These are phyloP conservation scores for Chymomyza amoena DNA, from an alignment of 2,888 invertebrate genomes.

Conservation along the genomic window DNA sequence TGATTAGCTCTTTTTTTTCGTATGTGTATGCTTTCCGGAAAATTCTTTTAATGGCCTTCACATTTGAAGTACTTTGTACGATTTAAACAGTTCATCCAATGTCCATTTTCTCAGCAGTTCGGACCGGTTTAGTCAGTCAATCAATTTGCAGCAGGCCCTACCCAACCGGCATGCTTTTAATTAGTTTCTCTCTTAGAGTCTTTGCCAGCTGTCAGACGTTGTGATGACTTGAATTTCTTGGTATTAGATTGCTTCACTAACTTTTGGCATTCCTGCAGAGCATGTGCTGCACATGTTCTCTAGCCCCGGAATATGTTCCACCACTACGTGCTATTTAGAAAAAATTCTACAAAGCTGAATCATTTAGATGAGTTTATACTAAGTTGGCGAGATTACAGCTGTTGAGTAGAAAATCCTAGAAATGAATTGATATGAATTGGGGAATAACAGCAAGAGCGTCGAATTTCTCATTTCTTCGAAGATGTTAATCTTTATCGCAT, in stretches of 20 bases:
- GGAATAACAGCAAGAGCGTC: not conserved
- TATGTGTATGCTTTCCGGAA: not conserved
- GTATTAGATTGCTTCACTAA: not conserved
- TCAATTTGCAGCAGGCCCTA: conserved; percentile 19
- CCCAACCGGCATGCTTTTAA: conserved; percentile 42
- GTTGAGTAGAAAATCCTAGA: not conserved
- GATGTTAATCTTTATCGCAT: not conserved
- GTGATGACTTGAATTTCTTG: conserved; percentile 27
- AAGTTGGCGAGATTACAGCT: not conserved
- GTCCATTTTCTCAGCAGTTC: not conserved
- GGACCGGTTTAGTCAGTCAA: not conserved
- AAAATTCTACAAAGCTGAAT: conserved; percentile 17
- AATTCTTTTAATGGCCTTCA: not conserved
- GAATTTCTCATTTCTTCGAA: not conserved
- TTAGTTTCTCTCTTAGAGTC: conserved; percentile 40
- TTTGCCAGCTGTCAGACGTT: conserved; percentile 44
- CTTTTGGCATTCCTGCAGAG: conserved; percentile 6
- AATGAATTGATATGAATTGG: not conserved
- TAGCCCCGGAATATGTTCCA: conserved; percentile 21
- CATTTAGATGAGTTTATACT: not conserved
- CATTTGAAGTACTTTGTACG: not conserved
- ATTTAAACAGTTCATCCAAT: conserved; percentile 5
- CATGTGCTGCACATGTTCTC: conserved; percentile 42
- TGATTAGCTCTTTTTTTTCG: not conserved
- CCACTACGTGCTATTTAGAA: conserved; percentile 33